phyloP scores from a whole-genome alignment of 2,888 invertebrate genomes.

The Poecilobothrus nobilitatus region DNA sequence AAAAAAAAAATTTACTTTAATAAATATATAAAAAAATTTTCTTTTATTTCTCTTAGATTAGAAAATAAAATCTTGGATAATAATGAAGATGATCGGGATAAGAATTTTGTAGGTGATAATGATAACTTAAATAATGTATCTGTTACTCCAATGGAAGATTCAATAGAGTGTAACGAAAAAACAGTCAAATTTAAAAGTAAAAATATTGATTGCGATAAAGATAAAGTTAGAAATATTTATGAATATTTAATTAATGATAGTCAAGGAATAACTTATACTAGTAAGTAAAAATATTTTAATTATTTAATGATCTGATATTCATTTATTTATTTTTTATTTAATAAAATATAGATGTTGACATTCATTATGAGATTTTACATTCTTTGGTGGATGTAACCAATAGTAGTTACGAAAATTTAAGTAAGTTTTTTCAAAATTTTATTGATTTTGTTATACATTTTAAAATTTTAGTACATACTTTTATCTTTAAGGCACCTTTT shows the following conservation, averaged over 20 bases:
- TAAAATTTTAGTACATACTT: too few species aligned
- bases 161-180: background rate
- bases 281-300: background rate
- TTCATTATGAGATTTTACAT: conserved; percentile 1
- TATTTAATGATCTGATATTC: too few species aligned
- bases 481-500: too few species aligned
- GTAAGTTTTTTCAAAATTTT: too few species aligned
- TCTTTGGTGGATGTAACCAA: background rate
- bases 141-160: background rate
- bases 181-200: background rate
- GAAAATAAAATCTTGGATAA: background rate
- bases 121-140: background rate
- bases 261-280: background rate
- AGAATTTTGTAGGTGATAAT: too few species aligned
- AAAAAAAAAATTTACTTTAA: too few species aligned
- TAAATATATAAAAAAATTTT: too few species aligned
- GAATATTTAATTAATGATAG: background rate
- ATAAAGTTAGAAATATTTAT: background rate
- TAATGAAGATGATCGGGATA: background rate
- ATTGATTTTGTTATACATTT: too few species aligned
- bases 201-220: background rate
- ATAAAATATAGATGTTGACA: background rate
- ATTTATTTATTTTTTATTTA: background rate
- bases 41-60: background rate
- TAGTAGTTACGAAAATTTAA: too few species aligned